Percentiles rank a stretch among this genome's conserved stretches.
Conservation (phyloP, 2,888 invertebrate species). For the Diarsia mendica region DNA sequence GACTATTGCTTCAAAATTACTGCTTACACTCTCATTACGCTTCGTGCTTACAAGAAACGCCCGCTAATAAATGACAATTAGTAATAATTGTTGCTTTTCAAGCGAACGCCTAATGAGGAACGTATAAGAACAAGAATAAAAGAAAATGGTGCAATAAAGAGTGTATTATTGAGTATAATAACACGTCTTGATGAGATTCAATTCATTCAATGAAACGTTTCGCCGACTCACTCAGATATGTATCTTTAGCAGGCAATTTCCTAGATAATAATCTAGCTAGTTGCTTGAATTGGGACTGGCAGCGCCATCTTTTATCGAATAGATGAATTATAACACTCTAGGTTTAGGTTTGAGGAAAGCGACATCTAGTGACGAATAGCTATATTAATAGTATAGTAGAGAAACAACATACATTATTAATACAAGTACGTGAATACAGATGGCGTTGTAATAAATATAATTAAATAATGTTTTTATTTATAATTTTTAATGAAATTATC, state of each 20-base stretch:
- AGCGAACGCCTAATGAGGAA: conserved; percentile 43
- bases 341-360: background rate
- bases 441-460: conserved; percentile 28
- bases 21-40: conserved; percentile 55
- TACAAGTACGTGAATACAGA: background rate
- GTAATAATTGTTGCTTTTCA: conserved; percentile 40
- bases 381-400: rapidly evolving
- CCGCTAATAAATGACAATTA: conserved; percentile 63
- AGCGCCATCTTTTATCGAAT: conserved; percentile 70
- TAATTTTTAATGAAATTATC: background rate
- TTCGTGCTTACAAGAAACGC: conserved; percentile 49
- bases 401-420: rapidly evolving
- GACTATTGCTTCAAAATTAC: conserved; percentile 55
- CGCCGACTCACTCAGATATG: conserved; percentile 69
- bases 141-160: conserved; percentile 73
- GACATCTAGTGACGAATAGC: conserved; percentile 59
- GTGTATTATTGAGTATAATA: conserved; percentile 77
- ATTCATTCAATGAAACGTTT: conserved; percentile 72
- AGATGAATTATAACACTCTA: conserved; percentile 2
- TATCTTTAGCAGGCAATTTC: conserved; percentile 68
- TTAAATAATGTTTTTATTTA: no score
- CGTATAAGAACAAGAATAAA: conserved; percentile 57
- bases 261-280: conserved; percentile 68
- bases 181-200: conserved; percentile 65
- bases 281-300: conserved; percentile 39